A percentile compares a stretch with the other conserved stretches of the same genome.
Evolutionary conservation across 2,888 invertebrate species (phyloP).

Genomic region (Platycheirus albimanus): DNA sequence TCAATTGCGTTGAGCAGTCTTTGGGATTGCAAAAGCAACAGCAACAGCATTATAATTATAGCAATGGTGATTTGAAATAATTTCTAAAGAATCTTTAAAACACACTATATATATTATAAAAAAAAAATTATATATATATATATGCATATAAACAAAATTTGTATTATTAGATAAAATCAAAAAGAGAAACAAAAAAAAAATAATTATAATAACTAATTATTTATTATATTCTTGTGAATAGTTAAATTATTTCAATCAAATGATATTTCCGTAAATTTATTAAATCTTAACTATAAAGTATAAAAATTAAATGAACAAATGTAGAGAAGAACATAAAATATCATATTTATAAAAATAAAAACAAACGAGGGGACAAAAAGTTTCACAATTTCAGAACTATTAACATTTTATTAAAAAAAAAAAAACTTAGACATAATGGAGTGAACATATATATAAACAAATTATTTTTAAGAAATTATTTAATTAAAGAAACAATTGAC

Average conservation of each 20-base stretch:
- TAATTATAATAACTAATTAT: slow-evolving; percentile 66
- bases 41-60: slow-evolving; percentile 25
- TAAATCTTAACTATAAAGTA: slow-evolving; percentile 57
- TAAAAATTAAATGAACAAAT: slow-evolving; percentile 55
- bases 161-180: slow-evolving; percentile 71
- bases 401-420: slow-evolving; percentile 48
- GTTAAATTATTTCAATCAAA: slow-evolving; percentile 73
- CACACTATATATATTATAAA: no score
- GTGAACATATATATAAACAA: slow-evolving; percentile 59
- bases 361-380: slow-evolving; percentile 27
- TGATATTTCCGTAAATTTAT: slow-evolving; percentile 69
- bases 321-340: slow-evolving; percentile 62
- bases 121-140: slow-evolving; percentile 13
- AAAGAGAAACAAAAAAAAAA: slow-evolving; percentile 30
- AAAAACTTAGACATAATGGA: slow-evolving; percentile 48
- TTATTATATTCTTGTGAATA: slow-evolving; percentile 73
- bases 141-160: slow-evolving; percentile 33
- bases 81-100: slow-evolving; percentile 63
- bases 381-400: slow-evolving; percentile 59
- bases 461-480: slow-evolving; percentile 65
- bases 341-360: slow-evolving; percentile 66
- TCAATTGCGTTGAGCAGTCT: slow-evolving; percentile 79
- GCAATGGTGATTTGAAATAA: slow-evolving; percentile 70
- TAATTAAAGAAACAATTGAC: slow-evolving; percentile 14
- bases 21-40: slow-evolving; percentile 45